phyloP scores from a whole-genome alignment of 2,797 vertebrate species.

The Oophaga sylvatica region DNA sequence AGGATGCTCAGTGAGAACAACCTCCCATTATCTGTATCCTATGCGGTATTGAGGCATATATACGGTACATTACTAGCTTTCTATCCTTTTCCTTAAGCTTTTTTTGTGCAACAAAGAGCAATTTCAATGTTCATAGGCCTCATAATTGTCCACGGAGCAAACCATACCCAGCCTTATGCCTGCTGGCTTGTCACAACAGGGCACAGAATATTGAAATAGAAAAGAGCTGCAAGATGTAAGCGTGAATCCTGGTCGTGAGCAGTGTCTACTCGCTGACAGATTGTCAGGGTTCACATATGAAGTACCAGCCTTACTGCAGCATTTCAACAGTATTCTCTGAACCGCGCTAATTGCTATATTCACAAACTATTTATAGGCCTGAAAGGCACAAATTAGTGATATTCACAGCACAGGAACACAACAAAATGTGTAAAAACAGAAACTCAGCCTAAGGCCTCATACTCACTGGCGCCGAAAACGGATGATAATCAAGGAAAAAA shows the following conservation, averaged over 20 bases:
- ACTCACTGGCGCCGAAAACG: too few relatives aligned
- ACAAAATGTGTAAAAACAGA: neutral
- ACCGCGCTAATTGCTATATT: neutral
- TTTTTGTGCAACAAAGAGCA: neutral
- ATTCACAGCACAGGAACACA: neutral
- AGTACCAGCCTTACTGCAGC: neutral
- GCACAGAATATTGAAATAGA: neutral
- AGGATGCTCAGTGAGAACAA: neutral
- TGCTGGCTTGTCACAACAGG: neutral
- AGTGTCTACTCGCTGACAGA: constrained; percentile 6
- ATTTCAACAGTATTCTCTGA: constrained; percentile 6
- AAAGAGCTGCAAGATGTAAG: neutral
- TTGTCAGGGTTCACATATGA: neutral
- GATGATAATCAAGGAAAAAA: too few relatives aligned
- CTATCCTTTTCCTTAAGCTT: neutral
- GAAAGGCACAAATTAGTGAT: neutral
- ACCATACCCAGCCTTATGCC: neutral
- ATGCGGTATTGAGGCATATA: neutral
- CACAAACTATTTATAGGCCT: constrained; percentile 3
- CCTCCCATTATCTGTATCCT: neutral
- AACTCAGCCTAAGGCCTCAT: too few relatives aligned
- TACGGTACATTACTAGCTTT: neutral
- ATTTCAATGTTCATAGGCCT: neutral
- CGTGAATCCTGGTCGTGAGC: constrained; percentile 9
- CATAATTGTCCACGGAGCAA: neutral